Evolutionary conservation across 2,113 vertebrate species (phyloP).

Genomic region (Erinaceus europaeus): DNA sequence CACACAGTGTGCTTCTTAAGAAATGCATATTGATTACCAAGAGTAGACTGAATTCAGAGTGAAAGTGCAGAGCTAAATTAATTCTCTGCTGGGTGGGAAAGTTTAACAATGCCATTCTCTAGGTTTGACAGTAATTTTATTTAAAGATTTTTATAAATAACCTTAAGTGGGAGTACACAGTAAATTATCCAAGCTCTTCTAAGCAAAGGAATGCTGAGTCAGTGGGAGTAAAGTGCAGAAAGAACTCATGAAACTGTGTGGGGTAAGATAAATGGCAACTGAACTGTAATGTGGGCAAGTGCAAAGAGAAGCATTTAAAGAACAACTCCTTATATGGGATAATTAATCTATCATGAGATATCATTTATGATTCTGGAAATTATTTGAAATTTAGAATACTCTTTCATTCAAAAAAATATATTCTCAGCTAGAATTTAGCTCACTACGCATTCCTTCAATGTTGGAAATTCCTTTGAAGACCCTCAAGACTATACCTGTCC

Average conservation of each 20-base stretch:
- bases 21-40: not conserved
- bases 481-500: not conserved
- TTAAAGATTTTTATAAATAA: conserved; percentile 74
- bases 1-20: conserved; percentile 27
- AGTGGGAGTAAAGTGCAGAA: conserved; percentile 43
- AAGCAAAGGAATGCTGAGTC: conserved; percentile 58
- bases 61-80: conserved; percentile 43
- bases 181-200: conserved; percentile 45
- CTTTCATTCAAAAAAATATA: conserved; percentile 49
- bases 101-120: conserved; percentile 53
- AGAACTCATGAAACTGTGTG: conserved; percentile 2
- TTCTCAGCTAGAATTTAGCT: not conserved
- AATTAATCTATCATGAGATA: not conserved
- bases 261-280: conserved; percentile 35
- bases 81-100: conserved; percentile 1
- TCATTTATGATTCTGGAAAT: conserved; percentile 23
- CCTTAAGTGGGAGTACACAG: conserved; percentile 60
- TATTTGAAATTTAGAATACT: conserved; percentile 39
- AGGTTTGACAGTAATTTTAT: conserved; percentile 66
- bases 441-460: not conserved
- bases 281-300: conserved; percentile 9
- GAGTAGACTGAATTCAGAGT: not conserved
- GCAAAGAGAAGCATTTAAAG: conserved; percentile 19
- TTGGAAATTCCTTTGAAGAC: not conserved
- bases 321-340: not conserved